Conservation (phyloP, 1,140 invertebrate species). For the Pachyrhynchus sulphureomaculatus region DNA sequence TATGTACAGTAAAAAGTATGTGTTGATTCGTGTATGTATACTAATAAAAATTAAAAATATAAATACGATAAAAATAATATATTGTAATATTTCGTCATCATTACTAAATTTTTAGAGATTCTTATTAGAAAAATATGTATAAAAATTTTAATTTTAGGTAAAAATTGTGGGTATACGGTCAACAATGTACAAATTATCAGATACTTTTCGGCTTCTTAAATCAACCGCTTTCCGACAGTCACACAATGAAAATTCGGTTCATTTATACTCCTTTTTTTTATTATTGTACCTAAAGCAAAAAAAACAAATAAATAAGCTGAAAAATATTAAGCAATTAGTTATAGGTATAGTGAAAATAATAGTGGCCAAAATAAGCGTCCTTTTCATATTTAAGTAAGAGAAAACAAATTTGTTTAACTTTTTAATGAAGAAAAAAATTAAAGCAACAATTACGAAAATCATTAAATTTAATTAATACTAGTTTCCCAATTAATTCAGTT, state of each 20-base stretch:
- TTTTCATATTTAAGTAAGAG: not conserved
- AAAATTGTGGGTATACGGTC: conserved; percentile 48
- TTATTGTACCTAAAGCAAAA: too few species aligned
- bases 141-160: conserved; percentile 37
- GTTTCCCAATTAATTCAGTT: too few species aligned
- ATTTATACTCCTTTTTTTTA: not conserved
- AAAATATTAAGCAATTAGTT: not conserved
- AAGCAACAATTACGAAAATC: too few species aligned
- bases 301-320: too few species aligned
- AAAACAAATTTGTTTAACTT: not conserved
- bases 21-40: conserved; percentile 45
- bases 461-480: too few species aligned
- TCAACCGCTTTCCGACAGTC: conserved; percentile 19
- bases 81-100: conserved; percentile 11
- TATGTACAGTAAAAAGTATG: conserved; percentile 40
- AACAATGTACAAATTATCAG: conserved; percentile 45
- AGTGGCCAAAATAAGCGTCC: not conserved
- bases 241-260: too few species aligned
- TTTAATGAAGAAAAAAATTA: too few species aligned
- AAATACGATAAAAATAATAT: conserved; percentile 10
- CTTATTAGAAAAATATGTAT: conserved; percentile 30
- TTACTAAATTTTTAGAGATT: conserved; percentile 15
- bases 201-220: conserved; percentile 21
- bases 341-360: not conserved
- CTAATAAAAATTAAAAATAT: conserved; percentile 22